Base-by-base conservation (phyloP, 37 sponge, comb jelly and placozoan genomes). In the Chondrilla cf. caribensis region DNA sequence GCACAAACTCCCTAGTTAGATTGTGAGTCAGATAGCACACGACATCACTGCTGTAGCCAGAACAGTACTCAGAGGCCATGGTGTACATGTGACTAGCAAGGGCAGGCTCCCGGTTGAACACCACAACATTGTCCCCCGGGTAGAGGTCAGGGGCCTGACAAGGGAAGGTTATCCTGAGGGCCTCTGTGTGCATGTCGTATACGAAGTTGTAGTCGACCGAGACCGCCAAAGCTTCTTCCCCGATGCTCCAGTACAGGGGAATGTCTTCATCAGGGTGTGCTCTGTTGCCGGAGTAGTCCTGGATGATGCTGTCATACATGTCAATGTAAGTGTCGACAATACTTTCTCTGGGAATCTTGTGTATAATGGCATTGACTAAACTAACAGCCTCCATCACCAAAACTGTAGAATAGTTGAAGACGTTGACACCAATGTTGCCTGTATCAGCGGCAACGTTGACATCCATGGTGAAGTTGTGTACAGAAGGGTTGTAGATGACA, bases 201-300 rank as follows among this genome's bases (percentile, higher is more conserved):
- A 67, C 68, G 29, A 67, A 67, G 32, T 28, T 28, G 68, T 67
- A 67, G 68, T 67, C 68, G 15, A 33, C 68, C 33, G 35, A 29
- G 17, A 67, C 32, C 15, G 68, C 35, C 17, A 67, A 33, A 17
- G 35, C 35, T 1, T 67, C 1, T 33, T 31, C 35, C 2, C 68
- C 68, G 4, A 33, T 33, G 17, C 15, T 28, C 35, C 17, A 17
- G 17, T 33, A 28, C 32, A 67, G 32, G 17, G 68, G 68, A 26
- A 28, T 67, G 68, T 67, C 68, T 7, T 2, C 35, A 33, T 28
- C 35, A 17, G 68, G 68, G 11, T 8, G 35, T 33, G 17, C 3
- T n/a, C 29, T 29, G 68, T 67, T 67, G 68, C 35, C 32, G 4
- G 31, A 33, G 17, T 33, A 67, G 68, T 67, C 68, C 0, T 29